Conservation (phyloP, 2,113 vertebrate species). For the Tringa solitaria region DNA sequence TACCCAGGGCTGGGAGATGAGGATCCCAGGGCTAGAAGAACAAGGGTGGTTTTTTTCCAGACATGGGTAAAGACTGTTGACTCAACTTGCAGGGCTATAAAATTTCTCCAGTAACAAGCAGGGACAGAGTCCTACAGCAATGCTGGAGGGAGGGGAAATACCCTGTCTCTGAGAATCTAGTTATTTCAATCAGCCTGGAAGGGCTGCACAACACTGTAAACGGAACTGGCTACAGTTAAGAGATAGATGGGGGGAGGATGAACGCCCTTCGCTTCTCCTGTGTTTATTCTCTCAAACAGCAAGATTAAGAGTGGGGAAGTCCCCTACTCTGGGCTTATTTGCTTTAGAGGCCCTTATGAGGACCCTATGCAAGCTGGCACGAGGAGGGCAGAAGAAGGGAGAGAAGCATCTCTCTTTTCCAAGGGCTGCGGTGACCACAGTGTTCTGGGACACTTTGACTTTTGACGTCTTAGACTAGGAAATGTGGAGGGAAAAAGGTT, state of each 20-base stretch:
- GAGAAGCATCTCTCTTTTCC: background rate
- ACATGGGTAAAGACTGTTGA: background rate
- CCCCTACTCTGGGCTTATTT: background rate
- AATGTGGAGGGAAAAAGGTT: background rate
- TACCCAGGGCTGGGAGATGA: background rate
- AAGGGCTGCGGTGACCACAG: background rate
- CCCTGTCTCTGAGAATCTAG: slow-evolving; percentile 34
- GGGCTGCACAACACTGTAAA: background rate
- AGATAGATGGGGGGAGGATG: background rate
- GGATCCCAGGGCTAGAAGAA: slow-evolving; percentile 16
- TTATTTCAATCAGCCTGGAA: slow-evolving; percentile 39
- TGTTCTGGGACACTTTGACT: background rate
- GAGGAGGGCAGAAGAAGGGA: background rate
- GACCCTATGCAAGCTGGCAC: background rate
- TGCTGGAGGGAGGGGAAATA: slow-evolving; percentile 47
- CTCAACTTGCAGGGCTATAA: slow-evolving; percentile 11
- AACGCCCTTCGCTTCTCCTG: background rate
- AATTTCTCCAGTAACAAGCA: slow-evolving; percentile 47
- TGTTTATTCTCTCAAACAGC: background rate
- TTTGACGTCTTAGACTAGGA: background rate
- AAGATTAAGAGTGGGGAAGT: background rate
- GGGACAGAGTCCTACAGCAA: slow-evolving; percentile 31
- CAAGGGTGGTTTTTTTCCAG: slow-evolving; percentile 5
- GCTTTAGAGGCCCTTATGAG: background rate
- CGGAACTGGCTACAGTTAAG: background rate